Base-by-base conservation (phyloP, 2,888 invertebrate species). In the Carabus problematicus region DNA sequence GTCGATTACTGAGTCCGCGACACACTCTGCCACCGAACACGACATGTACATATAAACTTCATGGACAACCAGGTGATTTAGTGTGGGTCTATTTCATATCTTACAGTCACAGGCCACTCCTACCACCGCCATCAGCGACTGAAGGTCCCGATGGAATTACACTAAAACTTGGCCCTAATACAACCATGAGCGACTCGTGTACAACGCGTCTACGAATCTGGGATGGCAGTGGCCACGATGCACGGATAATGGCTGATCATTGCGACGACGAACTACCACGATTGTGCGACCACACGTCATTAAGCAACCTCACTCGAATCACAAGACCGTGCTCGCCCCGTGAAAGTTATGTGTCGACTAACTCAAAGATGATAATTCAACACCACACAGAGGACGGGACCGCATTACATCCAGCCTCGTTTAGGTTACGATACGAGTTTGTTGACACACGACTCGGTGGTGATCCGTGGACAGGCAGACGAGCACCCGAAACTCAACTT, bases 41-140 rank as follows among this genome's bases (percentile, higher is more conserved):
- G 67, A 93, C 93, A 54, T 95, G 95, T 84, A 91, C 91, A 39
- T 95, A 94, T 87, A 90, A 89, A 73, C 93, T 95, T 79, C 88
- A 89, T 78, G 94, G 94, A 39, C 87, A 89, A 72, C 87, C 89
- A 7, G 88, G 89, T 61, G 94, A 94, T 79, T 86, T 91, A 71
- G 89, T 95, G 68, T 95, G 95, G 95, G 85, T 94, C 74, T 94
- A 92, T 81, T 94, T 94, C 80, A 89, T 92, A 72, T 93, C 93
- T 72, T 94, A 92, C 82, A 91, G 90, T 74, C 91, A 93, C 75
- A 88, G 92, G 77, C 91, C 92, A 72, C 83, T 93, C 71, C 84
- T 90, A 75, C 83, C 83, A 71, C 89, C 87, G 9, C 81, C 81
- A 68, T 77, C 79, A 12, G 80, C 79, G 66, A 71, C 68, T 55